These are phyloP conservation scores for Cyclura pinguis DNA, from an alignment of 2,797 vertebrate species.

Conservation along the genomic window DNA sequence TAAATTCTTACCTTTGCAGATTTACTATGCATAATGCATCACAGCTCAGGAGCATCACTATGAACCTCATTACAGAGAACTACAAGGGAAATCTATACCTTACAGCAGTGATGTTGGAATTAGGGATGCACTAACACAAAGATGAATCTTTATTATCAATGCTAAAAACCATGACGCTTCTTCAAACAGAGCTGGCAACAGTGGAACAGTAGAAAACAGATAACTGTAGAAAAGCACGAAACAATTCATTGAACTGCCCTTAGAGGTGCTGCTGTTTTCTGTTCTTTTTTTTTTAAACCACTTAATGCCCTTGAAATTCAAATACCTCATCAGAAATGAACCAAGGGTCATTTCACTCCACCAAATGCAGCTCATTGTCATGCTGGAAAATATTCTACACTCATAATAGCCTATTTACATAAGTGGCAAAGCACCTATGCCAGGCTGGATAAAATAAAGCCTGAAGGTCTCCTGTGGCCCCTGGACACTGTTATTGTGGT, in stretches of 20 bases:
- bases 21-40: rapidly evolving
- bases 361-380: not conserved
- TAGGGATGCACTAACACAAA: not conserved
- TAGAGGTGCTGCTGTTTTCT: not conserved
- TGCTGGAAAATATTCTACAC: no score
- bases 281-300: not conserved
- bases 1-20: not conserved
- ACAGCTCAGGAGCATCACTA: not conserved
- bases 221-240: not conserved
- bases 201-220: not conserved
- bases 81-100: constrained; percentile 13
- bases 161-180: not conserved
- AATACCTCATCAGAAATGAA: not conserved
- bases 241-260: not conserved
- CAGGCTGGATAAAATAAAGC: no score
- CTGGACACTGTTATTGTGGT: no score
- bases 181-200: not conserved
- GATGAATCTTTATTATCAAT: constrained; percentile 1
- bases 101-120: not conserved
- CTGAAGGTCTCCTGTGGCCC: no score
- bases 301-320: not conserved
- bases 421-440: not conserved
- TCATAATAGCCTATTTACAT: not conserved
- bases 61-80: not conserved
- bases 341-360: not conserved